Evolutionary conservation across 2,888 invertebrate genomes (phyloP), one percentile per base, ranked within the genome.

Genomic region (Nephrotoma guestfalica): DNA sequence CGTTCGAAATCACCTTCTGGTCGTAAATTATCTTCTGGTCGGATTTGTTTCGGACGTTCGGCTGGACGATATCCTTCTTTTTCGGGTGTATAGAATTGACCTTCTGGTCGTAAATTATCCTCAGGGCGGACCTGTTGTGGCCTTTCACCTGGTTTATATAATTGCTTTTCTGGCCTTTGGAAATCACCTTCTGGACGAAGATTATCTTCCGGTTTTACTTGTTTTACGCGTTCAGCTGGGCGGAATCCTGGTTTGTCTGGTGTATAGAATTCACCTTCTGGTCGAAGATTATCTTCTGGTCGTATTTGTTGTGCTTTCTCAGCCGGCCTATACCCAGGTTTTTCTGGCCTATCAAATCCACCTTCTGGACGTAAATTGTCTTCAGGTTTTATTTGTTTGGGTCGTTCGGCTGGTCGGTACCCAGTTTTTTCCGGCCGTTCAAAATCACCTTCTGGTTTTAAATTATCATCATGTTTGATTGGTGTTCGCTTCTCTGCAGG

Each of bases 91-190:
- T 93, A 92, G 87, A 94, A 93, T 4, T 93, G 92, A 9, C 94
- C 93, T 89, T 94, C 94, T 0, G 93, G 92, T 87, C 91, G 91
- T 2, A 94, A 90, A 89, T 94, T 94, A 88, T 93, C 93, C 11
- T 90, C 88, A 0, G 92, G 92, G 86, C 90, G 91, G 0, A 90
- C 91, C n/a, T 90, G 90, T 18, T 91, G 89, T 0, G 92, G 91
- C 87, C 92, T 89, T 88, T 93, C 93, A 40, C 92, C 93, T 1
- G 93, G 92, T 0, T 89, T 88, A 89, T 91, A 90, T 88, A 91
- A 90, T 18, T 90, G 88, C 87, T 91, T 90, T 71, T 90, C 90
- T 86, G 89, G 92, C 91, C 91, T 83, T n/a, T 87, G 41, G 15
- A 87, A 87, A 6, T 87, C 51, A 15, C 88, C 88, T 86, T 87